A percentile compares a stretch with the other conserved stretches of the same genome.
phyloP scores from a whole-genome alignment of 2,888 invertebrate species.

The Ophonus ardosiacus region DNA sequence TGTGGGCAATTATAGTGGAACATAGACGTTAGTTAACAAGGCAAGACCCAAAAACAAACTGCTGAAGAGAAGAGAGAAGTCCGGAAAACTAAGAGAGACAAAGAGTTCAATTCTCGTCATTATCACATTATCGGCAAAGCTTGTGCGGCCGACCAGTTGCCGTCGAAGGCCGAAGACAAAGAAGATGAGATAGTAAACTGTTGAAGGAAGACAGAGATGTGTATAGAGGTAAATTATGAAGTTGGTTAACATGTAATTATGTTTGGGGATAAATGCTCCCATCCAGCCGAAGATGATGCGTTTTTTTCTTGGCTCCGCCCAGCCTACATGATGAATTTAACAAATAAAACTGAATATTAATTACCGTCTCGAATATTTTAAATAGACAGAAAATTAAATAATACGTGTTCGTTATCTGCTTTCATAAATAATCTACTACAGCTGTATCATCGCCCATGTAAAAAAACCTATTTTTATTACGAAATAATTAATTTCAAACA shows the following conservation, averaged over 20 bases:
- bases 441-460: slow-evolving; percentile 36
- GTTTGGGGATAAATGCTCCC: slow-evolving; percentile 63
- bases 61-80: slow-evolving; percentile 14
- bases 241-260: slow-evolving; percentile 63
- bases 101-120: slow-evolving; percentile 63
- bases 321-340: slow-evolving; percentile 61
- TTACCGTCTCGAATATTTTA: slow-evolving; percentile 62
- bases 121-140: slow-evolving; percentile 63
- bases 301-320: slow-evolving; percentile 59
- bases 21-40: slow-evolving; percentile 59
- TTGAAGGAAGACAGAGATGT: not conserved
- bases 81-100: slow-evolving; percentile 26
- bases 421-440: slow-evolving; percentile 56
- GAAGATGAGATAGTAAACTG: not conserved
- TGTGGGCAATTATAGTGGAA: slow-evolving; percentile 51
- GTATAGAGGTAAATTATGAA: slow-evolving; percentile 57
- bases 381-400: slow-evolving; percentile 54
- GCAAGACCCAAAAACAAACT: slow-evolving; percentile 53
- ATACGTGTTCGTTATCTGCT: slow-evolving; percentile 48
- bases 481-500: slow-evolving; percentile 50
- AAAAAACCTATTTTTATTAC: slow-evolving; percentile 44
- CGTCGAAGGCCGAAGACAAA: slow-evolving; percentile 25
- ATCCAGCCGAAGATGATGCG: slow-evolving; percentile 58
- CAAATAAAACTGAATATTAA: slow-evolving; percentile 64
- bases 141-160: slow-evolving; percentile 55